Percentiles rank a stretch among this genome's conserved stretches.
phyloP scores from a whole-genome alignment of 2,797 vertebrate genomes.

The Cossypha caffra region DNA sequence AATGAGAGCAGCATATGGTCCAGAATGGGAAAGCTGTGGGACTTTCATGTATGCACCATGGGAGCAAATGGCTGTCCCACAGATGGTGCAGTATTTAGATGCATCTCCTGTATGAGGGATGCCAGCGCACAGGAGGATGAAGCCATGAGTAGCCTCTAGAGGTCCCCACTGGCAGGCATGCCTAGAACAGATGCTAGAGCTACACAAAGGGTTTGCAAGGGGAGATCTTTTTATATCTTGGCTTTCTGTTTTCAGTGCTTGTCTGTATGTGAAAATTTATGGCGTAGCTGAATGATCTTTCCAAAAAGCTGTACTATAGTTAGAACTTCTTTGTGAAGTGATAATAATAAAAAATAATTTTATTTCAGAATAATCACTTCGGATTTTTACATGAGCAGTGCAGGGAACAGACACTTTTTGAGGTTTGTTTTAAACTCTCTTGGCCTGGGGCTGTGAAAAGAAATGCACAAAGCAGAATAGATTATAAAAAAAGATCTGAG shows the following conservation, averaged over 20 bases:
- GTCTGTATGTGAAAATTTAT: neutral
- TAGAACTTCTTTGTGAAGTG: neutral
- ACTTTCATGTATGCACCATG: conserved; percentile 52
- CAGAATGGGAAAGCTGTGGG: conserved; percentile 56
- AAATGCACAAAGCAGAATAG: neutral
- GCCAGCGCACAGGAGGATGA: neutral
- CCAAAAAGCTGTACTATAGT: neutral
- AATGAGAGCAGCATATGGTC: conserved; percentile 64
- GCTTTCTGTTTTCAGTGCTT: neutral
- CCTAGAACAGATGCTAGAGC: neutral
- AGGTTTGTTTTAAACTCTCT: neutral
- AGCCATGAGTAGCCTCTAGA: conserved; percentile 32
- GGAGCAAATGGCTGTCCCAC: conserved; percentile 63
- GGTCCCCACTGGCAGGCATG: conserved; percentile 17
- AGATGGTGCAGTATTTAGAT: conserved; percentile 37
- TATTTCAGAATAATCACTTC: neutral
- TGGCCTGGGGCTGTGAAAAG: neutral
- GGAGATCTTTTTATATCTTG: neutral
- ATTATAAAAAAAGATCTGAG: neutral
- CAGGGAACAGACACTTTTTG: neutral
- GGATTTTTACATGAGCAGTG: neutral
- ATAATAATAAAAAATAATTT: neutral
- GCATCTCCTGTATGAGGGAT: conserved; percentile 10
- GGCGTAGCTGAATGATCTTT: neutral
- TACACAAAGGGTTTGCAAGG: neutral